Evolutionary conservation across 2,797 vertebrate species (phyloP).

Genomic region (Remorina albescens): DNA sequence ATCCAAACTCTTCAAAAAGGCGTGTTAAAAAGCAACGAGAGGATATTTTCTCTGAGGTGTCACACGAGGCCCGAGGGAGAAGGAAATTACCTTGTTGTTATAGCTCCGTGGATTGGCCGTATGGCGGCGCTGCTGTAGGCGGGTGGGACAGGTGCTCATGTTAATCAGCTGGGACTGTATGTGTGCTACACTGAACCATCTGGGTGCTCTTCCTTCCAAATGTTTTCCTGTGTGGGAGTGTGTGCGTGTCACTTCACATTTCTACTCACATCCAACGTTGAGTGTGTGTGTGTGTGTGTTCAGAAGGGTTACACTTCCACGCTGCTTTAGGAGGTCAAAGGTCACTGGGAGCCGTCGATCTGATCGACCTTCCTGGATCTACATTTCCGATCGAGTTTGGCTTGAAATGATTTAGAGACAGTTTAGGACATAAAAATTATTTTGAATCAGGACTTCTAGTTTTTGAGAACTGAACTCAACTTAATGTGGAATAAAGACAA

Average conservation of each 20-base stretch:
- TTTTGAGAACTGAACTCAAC: no score
- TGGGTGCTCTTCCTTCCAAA: conserved; percentile 25
- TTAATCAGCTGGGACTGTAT: conserved; percentile 35
- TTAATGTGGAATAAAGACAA: no score
- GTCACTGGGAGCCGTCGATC: conserved; percentile 32
- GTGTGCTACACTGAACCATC: conserved; percentile 22
- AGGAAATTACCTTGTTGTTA: conserved; percentile 61
- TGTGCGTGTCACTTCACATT: conserved; percentile 12
- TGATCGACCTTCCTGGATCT: conserved; percentile 21
- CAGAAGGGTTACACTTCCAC: conserved; percentile 12
- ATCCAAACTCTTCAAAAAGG: not conserved
- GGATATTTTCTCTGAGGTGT: no score
- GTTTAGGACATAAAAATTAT: not conserved
- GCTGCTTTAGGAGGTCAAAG: conserved; percentile 39
- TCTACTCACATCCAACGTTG: not conserved
- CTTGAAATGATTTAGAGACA: not conserved
- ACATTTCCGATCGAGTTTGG: no score
- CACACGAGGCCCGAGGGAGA: conserved; percentile 50
- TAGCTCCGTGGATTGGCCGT: conserved; percentile 39
- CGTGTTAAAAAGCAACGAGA: not conserved
- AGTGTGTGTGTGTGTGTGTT: not conserved
- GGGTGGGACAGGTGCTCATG: conserved; percentile 49
- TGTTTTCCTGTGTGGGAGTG: not conserved
- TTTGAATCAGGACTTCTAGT: no score
- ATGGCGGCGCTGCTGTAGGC: conserved; percentile 51